These are phyloP conservation scores for Antheraea pernyi DNA, from an alignment of 1,140 invertebrate genomes.

Conservation along the genomic window DNA sequence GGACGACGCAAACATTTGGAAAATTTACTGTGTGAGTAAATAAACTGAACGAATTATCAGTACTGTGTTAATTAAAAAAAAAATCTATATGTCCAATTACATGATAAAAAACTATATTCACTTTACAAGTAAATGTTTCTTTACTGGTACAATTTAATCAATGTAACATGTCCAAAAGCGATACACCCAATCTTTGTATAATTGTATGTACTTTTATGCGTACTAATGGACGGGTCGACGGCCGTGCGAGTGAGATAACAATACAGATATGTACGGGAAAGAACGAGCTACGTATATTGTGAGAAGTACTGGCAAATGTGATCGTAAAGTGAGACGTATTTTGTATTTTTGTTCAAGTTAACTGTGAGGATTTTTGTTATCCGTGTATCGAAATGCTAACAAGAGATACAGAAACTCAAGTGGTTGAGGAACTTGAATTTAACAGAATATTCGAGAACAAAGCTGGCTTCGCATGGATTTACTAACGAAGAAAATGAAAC, in stretches of 20 bases:
- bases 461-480: too few species aligned
- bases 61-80: too few species aligned
- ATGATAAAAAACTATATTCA: too few species aligned
- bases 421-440: too few species aligned
- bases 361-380: constrained; percentile 12
- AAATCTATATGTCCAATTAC: too few species aligned
- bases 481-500: too few species aligned
- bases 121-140: too few species aligned
- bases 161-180: constrained; percentile 25
- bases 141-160: constrained; percentile 3
- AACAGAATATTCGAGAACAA: too few species aligned
- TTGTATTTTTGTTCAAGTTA: constrained; percentile 51
- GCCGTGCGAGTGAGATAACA: constrained; percentile 43
- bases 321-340: constrained; percentile 58
- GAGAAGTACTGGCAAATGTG: constrained; percentile 49
- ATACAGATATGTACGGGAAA: constrained; percentile 17
- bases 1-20: too few species aligned
- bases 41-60: too few species aligned
- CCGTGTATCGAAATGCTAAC: background rate
- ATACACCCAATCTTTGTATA: constrained; percentile 28
- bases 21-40: too few species aligned
- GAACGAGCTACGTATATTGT: constrained; percentile 30
- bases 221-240: constrained; percentile 55
- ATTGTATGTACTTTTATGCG: constrained; percentile 35
- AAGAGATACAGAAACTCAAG: background rate